Conservation (phyloP, 2,113 vertebrate genomes). For the Xiphorhynchus elegans region DNA sequence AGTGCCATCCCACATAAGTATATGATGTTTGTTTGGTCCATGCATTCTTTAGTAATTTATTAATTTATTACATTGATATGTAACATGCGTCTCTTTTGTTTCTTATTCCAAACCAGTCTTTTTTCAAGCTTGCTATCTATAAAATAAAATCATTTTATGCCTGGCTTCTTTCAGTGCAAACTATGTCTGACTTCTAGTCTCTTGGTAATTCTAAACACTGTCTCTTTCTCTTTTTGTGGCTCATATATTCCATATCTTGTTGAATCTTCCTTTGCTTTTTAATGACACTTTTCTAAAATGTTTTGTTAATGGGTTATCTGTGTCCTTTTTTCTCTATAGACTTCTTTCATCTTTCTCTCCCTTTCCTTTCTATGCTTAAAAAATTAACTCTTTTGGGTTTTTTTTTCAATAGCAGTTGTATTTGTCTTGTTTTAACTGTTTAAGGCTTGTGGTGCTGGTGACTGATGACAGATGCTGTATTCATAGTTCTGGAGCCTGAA, state of each 20-base stretch:
- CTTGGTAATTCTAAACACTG: background rate
- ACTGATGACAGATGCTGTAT: background rate
- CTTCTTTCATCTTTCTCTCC: background rate
- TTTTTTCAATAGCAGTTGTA: background rate
- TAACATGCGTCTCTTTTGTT: background rate
- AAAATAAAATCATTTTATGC: background rate
- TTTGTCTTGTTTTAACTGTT: background rate
- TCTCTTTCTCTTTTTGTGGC: background rate
- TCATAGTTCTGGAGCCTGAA: constrained; percentile 45
- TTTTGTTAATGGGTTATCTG: background rate
- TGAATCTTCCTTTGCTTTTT: constrained; percentile 29
- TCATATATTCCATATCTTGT: constrained; percentile 16
- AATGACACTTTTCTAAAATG: background rate
- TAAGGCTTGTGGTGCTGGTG: background rate
- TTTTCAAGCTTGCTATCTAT: background rate
- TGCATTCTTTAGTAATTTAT: background rate
- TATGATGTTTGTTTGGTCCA: background rate
- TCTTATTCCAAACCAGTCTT: background rate
- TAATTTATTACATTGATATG: background rate
- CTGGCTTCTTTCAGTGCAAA: background rate
- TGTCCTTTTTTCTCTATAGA: background rate
- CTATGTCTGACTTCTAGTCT: background rate
- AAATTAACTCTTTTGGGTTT: background rate
- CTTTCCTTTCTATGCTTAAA: background rate
- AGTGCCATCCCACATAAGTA: background rate